Evolutionary conservation across 2,113 vertebrate species (phyloP).

Genomic region (Ceyx melanurus): DNA sequence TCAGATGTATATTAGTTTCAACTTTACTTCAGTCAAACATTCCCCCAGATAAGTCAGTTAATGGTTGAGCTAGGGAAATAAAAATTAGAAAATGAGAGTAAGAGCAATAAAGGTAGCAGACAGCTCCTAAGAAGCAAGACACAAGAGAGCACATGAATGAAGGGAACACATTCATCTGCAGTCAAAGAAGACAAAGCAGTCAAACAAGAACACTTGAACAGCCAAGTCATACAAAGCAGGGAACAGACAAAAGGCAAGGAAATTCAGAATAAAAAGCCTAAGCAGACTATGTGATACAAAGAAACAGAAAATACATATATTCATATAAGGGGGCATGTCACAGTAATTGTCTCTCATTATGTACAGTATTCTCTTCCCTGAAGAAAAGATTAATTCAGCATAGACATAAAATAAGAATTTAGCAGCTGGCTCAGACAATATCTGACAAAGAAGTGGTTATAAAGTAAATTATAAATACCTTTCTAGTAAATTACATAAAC

Average conservation of each 20-base stretch:
- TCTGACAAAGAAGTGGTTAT: background rate
- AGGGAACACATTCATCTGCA: background rate
- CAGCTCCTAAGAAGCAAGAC: background rate
- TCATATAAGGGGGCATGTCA: background rate
- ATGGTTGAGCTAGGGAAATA: background rate
- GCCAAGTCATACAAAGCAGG: background rate
- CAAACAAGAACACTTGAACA: background rate
- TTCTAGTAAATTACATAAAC: background rate
- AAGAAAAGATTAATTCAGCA: slow-evolving; percentile 13
- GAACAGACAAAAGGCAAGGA: background rate
- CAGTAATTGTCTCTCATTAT: background rate
- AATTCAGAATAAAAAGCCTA: background rate
- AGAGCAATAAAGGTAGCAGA: background rate
- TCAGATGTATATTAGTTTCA: background rate
- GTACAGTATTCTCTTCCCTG: background rate
- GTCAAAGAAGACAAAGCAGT: background rate
- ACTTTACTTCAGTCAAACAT: background rate
- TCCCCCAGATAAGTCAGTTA: background rate
- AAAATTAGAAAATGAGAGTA: background rate
- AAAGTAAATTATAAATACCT: background rate
- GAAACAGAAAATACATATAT: background rate
- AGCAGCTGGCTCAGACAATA: background rate
- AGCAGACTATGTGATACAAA: background rate
- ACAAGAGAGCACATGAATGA: background rate
- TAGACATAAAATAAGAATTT: background rate